Evolutionary conservation across 1,140 invertebrate species (phyloP), one percentile per base, ranked within the genome.

Genomic region (Ylistrum balloti): DNA sequence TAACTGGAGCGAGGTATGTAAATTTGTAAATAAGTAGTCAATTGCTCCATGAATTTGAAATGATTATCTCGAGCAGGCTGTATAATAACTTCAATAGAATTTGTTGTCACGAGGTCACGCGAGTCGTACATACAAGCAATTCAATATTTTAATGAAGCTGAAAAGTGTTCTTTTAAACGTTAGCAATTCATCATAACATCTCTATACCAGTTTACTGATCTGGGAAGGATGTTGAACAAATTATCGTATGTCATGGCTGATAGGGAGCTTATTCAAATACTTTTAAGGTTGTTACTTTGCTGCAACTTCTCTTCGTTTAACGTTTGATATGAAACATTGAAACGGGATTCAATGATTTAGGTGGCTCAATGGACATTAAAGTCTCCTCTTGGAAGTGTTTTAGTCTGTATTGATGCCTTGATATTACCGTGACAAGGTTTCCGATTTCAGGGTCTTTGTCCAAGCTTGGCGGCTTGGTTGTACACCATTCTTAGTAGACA

Each of bases 111-210:
- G 22, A 28, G 56, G 56, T 74, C 56, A 74, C 56, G n/a, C 17
- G 56, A 17, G 56, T 74, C 22, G 56, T 74, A 74, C 28, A 17
- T 74, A 74, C 56, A 74, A 74, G 56, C 56, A 74, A 74, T 74
- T 74, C 56, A 28, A 74, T 74, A 74, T 74, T 74, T 74, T 74
- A 74, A 74, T 74, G 56, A 74, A 74, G 56, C n/a, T 17, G n/a
- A 74, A 74, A 74, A 28, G 56, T 74, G 56, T 74, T 74, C 41
- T 74, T 74, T 74, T 28, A 74, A 74, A 74, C 56, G 41, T 17
- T 17, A 17, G 17, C 41, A 45, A 45, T 74, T 74, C 56, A 28
- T 74, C 56, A n/a, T 74, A 74, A 74, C 41, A 74, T n/a, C 56
- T 28, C 22, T 74, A n/a, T n/a, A n/a, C 56, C 28, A 74, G 22